phyloP scores from a whole-genome alignment of 2,888 invertebrate genomes.

The Stenurella melanura region DNA sequence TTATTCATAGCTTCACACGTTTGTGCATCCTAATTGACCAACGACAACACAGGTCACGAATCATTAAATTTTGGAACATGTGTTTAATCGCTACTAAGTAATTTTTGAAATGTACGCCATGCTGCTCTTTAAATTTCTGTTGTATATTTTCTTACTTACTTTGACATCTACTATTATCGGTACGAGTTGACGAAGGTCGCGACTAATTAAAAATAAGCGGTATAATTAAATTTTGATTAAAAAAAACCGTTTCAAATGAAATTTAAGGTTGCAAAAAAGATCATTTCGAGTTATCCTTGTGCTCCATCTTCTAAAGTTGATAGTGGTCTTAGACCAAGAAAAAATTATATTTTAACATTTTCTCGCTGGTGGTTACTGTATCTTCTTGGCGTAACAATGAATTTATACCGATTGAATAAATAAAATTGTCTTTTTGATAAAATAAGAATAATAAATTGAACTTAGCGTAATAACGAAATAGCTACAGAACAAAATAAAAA shows the following conservation, averaged over 20 bases:
- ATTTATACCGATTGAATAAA: too few relatives aligned
- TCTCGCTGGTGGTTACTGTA: too few relatives aligned
- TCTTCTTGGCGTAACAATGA: too few relatives aligned
- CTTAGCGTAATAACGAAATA: too few relatives aligned
- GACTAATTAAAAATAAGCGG: slow-evolving; percentile 24
- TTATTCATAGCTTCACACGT: slow-evolving; percentile 13
- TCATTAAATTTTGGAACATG: not conserved
- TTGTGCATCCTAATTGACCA: slow-evolving; percentile 11
- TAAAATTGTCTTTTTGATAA: slow-evolving; percentile 1
- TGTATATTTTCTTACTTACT: not conserved
- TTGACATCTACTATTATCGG: not conserved
- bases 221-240: slow-evolving; percentile 24
- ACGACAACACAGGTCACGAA: slow-evolving; percentile 4
- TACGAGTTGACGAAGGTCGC: slow-evolving; percentile 18
- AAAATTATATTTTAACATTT: too few relatives aligned
- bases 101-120: too few relatives aligned
- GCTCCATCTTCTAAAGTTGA: slow-evolving; percentile 5
- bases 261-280: slow-evolving; percentile 34
- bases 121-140: too few relatives aligned
- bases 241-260: slow-evolving; percentile 27
- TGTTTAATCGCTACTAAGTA: not conserved
- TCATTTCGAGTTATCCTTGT: slow-evolving; percentile 29
- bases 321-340: not conserved
- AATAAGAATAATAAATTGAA: not conserved
- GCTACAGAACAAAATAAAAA: too few relatives aligned